phyloP scores from a whole-genome alignment of 2,797 vertebrate genomes.

The Zalophus californianus region DNA sequence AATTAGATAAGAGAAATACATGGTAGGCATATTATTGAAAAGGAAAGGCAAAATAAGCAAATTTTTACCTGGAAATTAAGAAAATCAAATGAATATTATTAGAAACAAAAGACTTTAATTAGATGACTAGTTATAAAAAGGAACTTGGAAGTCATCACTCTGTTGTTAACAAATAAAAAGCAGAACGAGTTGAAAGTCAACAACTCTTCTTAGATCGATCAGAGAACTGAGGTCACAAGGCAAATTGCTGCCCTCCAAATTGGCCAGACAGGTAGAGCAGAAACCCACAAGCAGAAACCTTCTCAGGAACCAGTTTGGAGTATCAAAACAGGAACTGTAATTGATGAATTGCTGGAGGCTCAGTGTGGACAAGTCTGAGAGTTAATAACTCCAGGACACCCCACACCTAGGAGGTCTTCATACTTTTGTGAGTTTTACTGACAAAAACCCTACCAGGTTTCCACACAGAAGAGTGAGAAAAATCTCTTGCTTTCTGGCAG shows the following conservation, averaged over 20 bases:
- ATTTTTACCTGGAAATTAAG: background rate
- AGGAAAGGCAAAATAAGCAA: background rate
- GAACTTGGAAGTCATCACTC: background rate
- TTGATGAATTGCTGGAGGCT: background rate
- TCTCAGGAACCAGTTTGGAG: background rate
- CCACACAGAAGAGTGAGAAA: background rate
- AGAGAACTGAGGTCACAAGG: background rate
- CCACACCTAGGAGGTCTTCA: background rate
- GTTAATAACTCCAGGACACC: background rate
- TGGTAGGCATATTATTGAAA: background rate
- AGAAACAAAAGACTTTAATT: background rate
- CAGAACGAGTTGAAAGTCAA: background rate
- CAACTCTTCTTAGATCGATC: background rate
- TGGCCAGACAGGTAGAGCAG: background rate
- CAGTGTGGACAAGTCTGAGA: background rate
- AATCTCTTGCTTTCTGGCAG: background rate
- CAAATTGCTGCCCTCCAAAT: background rate
- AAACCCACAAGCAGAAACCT: background rate
- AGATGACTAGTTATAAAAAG: background rate
- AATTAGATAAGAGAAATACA: background rate
- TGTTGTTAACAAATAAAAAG: background rate
- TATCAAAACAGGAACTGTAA: background rate
- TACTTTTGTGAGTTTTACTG: background rate
- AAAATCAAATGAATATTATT: background rate
- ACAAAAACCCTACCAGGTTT: background rate